Evolutionary conservation across 1,140 invertebrate genomes (phyloP), one percentile per base, ranked within the genome.

Genomic region (Hycleus phaleratus): DNA sequence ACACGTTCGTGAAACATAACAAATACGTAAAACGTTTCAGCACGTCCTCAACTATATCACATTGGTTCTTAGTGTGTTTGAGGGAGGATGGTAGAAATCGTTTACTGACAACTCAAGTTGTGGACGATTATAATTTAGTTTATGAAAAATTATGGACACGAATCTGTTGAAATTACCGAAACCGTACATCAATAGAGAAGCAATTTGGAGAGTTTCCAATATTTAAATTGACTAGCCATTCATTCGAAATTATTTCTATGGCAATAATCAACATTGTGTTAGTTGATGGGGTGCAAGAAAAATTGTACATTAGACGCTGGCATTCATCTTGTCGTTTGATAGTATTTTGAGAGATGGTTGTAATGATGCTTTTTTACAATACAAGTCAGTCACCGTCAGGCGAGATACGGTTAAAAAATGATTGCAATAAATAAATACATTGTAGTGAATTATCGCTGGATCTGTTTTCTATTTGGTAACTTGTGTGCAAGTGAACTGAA

Each of bases 361-460:
- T 25, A 44, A 42, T 45, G 25, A 53, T 32, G 51, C 51, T 42
- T 53, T 46, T 7, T 40, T 53, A 42, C 18, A 18, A 18, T 53
- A 42, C 51, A 53, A 46, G 42, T 42, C 42, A 45, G 10, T 45
- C 51, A 26, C 45, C 25, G 51, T 53, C 42, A 46, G 38, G 51
- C 51, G 42, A 26, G 51, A 53, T 53, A 53, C 45, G 46, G 46
- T 10, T 56, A 46, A 56, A 56, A 56, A 47, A 56, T 56, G 54
- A 44, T 53, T 46, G 58, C 57, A 58, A 62, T 62, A 59, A 62
- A 62, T 62, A 62, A 62, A 62, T 62, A 56, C 61, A 62, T 62
- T 63, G 61, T 63, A 57, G 54, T 49, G 61, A 63, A 63, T 60
- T 63, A 63, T 60, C 58, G 58, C 26, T 47, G 54, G 58, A 63